Conservation (phyloP, 2,113 vertebrate species). For the Blennius ocellaris region DNA sequence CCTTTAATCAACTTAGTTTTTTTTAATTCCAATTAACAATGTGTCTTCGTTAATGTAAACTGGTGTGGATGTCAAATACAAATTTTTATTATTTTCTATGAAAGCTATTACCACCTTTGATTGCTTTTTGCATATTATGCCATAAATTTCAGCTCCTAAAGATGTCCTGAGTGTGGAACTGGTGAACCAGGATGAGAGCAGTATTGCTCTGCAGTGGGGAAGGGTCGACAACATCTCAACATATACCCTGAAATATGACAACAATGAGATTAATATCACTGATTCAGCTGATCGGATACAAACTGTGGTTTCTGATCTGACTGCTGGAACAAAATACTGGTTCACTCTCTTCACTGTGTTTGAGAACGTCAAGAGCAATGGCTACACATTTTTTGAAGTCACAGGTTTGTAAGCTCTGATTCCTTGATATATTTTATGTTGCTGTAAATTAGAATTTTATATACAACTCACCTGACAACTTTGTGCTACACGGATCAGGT, state of each 20-base stretch:
- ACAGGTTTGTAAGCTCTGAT: conserved; percentile 22
- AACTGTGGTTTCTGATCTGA: background rate
- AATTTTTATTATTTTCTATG: too few relatives aligned
- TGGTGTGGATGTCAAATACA: too few relatives aligned
- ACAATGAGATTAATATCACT: background rate
- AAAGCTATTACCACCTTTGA: too few relatives aligned
- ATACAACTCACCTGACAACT: too few relatives aligned
- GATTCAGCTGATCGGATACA: rapidly evolving
- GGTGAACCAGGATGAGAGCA: background rate
- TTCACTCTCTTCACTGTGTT: conserved; percentile 46
- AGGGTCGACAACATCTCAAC: background rate
- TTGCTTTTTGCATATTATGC: too few relatives aligned
- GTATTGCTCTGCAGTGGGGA: conserved; percentile 55
- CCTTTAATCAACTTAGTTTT: too few relatives aligned
- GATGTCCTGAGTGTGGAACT: background rate
- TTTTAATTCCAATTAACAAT: too few relatives aligned
- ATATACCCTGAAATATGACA: conserved; percentile 16
- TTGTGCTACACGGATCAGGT: too few relatives aligned
- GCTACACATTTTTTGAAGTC: background rate
- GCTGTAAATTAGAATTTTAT: too few relatives aligned
- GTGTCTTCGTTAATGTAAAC: too few relatives aligned
- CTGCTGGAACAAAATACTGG: conserved; percentile 25
- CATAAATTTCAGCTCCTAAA: background rate
- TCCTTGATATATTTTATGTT: background rate
- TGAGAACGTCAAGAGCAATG: conserved; percentile 8